These are phyloP conservation scores for Halictus rubicundus DNA, from an alignment of 1,140 invertebrate species.

Conservation along the genomic window DNA sequence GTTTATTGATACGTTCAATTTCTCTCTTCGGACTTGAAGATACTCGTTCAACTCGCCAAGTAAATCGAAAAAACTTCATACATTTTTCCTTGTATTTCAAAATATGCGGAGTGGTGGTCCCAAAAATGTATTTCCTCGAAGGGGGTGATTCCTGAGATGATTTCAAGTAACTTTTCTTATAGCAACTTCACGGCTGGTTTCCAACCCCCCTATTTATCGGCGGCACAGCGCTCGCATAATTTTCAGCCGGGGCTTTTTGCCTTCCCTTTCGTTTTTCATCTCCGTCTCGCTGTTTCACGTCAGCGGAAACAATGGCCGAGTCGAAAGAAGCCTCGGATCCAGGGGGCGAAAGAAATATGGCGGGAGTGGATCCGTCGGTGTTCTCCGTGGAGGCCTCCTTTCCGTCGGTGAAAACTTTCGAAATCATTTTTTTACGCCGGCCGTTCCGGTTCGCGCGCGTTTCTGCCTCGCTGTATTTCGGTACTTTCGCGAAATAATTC, in stretches of 20 bases:
- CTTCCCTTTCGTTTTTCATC: background rate
- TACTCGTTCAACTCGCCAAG: too few species aligned
- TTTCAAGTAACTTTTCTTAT: too few species aligned
- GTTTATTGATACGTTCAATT: too few species aligned
- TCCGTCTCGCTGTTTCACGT: slow-evolving; percentile 16
- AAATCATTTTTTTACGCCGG: slow-evolving; percentile 35
- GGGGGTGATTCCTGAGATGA: too few species aligned
- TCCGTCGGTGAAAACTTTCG: slow-evolving; percentile 34
- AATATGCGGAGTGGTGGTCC: too few species aligned
- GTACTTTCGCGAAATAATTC: background rate
- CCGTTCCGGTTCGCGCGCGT: background rate
- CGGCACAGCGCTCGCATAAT: background rate
- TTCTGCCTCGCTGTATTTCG: background rate
- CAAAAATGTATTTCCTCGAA: too few species aligned
- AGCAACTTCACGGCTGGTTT: too few species aligned
- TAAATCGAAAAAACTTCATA: too few species aligned
- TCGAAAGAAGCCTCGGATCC: background rate
- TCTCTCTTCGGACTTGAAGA: too few species aligned
- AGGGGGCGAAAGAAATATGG: slow-evolving; percentile 32
- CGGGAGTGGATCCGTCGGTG: slow-evolving; percentile 3
- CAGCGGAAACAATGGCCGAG: slow-evolving; percentile 1
- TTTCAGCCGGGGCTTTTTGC: background rate
- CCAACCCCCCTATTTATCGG: background rate
- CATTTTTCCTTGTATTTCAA: too few species aligned
- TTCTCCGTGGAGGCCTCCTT: background rate